A percentile compares a stretch with the other conserved stretches of the same genome.
phyloP scores from a whole-genome alignment of 1,140 invertebrate genomes.

The Meloidogyne chitwoodi region DNA sequence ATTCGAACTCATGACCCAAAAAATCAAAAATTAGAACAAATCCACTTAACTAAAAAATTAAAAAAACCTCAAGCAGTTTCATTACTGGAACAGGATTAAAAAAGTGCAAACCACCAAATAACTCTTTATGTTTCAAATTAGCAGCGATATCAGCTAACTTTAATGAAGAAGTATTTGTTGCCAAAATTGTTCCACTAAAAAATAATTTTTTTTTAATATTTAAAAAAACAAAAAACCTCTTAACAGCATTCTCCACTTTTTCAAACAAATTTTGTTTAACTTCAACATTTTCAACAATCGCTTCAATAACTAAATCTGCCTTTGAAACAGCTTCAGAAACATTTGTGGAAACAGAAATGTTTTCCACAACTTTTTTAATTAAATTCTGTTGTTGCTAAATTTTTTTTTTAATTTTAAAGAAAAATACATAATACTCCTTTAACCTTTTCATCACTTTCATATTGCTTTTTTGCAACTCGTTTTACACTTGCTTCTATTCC shows the following conservation, averaged over 20 bases:
- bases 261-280: slow-evolving; percentile 57
- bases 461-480: slow-evolving; percentile 75
- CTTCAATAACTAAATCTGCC: slow-evolving; percentile 60
- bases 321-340: slow-evolving; percentile 56
- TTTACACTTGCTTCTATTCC: slow-evolving; percentile 70
- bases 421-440: not conserved
- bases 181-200: slow-evolving; percentile 65
- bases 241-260: slow-evolving; percentile 39
- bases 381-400: slow-evolving; percentile 32
- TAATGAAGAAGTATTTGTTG: slow-evolving; percentile 82
- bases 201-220: not conserved
- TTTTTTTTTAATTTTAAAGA: not conserved
- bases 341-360: slow-evolving; percentile 76
- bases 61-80: slow-evolving; percentile 72
- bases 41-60: not conserved
- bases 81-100: slow-evolving; percentile 87
- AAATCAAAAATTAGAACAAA: too few species aligned
- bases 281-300: slow-evolving; percentile 60
- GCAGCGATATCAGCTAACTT: slow-evolving; percentile 75
- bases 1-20: not conserved
- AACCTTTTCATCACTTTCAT: slow-evolving; percentile 66
- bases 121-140: slow-evolving; percentile 64
- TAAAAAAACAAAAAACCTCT: not conserved
- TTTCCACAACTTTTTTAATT: slow-evolving; percentile 65
- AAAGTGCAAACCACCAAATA: slow-evolving; percentile 80